Evolutionary conservation across 2,113 vertebrate species (phyloP).

Genomic region (Semicossyphus pulcher): DNA sequence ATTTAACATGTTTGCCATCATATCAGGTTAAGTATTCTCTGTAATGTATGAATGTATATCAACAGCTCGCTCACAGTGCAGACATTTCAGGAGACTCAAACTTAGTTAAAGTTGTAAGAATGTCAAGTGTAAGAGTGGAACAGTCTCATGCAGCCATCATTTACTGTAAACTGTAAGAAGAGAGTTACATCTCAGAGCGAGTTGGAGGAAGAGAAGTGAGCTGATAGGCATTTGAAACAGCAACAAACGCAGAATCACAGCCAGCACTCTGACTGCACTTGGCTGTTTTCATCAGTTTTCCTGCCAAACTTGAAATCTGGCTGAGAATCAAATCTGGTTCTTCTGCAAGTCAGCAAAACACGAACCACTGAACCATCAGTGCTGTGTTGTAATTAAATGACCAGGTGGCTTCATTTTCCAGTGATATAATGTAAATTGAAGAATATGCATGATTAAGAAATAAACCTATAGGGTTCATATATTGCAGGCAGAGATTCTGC

Average conservation of each 20-base stretch:
- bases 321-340: constrained; percentile 20
- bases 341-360: constrained; percentile 8
- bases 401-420: constrained; percentile 23
- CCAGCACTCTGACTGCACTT: constrained; percentile 38
- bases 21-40: too few species aligned
- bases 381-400: constrained; percentile 14
- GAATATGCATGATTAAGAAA: background rate
- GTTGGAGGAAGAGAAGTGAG: too few species aligned
- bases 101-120: too few species aligned
- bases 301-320: constrained; percentile 33
- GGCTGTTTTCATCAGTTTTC: constrained; percentile 20
- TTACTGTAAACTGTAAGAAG: background rate
- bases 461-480: background rate
- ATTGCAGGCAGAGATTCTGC: background rate
- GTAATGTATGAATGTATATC: too few species aligned
- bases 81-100: too few species aligned
- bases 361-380: background rate
- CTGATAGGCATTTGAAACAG: constrained; percentile 28
- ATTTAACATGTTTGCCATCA: too few species aligned
- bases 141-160: background rate
- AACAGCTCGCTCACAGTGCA: too few species aligned
- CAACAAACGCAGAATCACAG: constrained; percentile 29
- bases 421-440: background rate
- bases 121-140: too few species aligned
- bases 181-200: constrained; percentile 16